Conservation (phyloP, 1,140 invertebrate species). For the Augochlora pura region DNA sequence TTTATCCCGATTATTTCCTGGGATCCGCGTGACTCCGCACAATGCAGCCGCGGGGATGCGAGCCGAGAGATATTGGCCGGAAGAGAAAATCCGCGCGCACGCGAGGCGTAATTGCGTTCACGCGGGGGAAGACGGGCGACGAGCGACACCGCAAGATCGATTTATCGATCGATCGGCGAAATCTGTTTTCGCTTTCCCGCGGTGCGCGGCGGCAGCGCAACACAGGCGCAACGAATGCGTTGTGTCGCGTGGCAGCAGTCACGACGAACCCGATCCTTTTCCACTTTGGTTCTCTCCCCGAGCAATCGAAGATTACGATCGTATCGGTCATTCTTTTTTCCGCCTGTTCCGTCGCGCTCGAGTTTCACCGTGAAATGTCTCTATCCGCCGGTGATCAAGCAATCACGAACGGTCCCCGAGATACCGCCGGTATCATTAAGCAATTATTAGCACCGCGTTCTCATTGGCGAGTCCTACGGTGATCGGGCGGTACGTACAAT, state of each 20-base stretch:
- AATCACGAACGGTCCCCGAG: neutral
- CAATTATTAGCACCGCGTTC: neutral
- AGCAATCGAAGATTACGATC: conserved; percentile 46
- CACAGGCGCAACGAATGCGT: neutral
- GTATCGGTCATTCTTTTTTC: conserved; percentile 27
- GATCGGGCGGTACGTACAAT: neutral
- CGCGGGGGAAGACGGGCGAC: conserved; percentile 61
- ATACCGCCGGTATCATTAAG: neutral
- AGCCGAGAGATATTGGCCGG: conserved; percentile 57
- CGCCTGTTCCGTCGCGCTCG: conserved; percentile 19
- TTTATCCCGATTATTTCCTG: conserved; percentile 51
- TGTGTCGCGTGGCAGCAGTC: conserved; percentile 65
- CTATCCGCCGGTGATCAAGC: neutral
- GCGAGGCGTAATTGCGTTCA: conserved; percentile 71
- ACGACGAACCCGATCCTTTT: conserved; percentile 51
- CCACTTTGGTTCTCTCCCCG: conserved; percentile 5
- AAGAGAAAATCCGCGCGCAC: conserved; percentile 71
- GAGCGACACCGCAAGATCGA: conserved; percentile 34
- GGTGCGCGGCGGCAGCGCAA: conserved; percentile 21
- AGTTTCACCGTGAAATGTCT: conserved; percentile 46
- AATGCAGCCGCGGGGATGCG: conserved; percentile 43
- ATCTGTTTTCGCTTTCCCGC: conserved; percentile 68
- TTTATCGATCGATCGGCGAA: conserved; percentile 63
- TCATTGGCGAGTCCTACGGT: neutral
- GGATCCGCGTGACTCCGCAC: conserved; percentile 42